These are phyloP conservation scores for Boulengeromyrus knoepffleri DNA, from an alignment of 2,113 vertebrate genomes.

Conservation along the genomic window DNA sequence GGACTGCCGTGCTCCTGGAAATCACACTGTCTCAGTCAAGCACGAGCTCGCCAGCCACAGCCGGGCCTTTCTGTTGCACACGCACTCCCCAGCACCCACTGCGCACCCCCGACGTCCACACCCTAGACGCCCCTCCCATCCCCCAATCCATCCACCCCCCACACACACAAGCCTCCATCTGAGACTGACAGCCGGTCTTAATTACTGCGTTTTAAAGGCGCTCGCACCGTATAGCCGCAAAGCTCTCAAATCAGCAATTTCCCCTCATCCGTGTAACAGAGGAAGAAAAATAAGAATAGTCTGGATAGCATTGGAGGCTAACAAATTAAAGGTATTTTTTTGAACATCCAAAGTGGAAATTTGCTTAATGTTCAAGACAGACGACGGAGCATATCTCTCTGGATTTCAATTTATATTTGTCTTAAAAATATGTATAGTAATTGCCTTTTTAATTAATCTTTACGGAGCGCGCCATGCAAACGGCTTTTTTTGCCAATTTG, in stretches of 20 bases:
- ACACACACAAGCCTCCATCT: neutral
- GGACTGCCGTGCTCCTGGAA: neutral
- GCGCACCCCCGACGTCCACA: neutral
- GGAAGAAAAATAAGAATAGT: constrained; percentile 42
- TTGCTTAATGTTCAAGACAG: constrained; percentile 43
- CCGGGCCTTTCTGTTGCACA: neutral
- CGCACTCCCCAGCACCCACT: neutral
- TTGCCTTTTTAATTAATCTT: constrained; percentile 59
- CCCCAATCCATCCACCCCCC: neutral
- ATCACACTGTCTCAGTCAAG: constrained; percentile 1
- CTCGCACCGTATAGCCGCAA: constrained; percentile 32
- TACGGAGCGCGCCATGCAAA: constrained; percentile 49
- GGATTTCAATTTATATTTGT: constrained; percentile 47
- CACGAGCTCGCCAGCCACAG: neutral
- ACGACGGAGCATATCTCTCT: constrained; percentile 38
- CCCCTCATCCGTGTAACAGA: constrained; percentile 31
- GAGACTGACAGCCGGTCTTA: constrained; percentile 31
- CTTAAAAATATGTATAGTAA: constrained; percentile 52
- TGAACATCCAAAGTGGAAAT: constrained; percentile 44
- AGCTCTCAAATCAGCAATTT: constrained; percentile 46
- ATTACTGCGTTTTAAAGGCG: constrained; percentile 38
- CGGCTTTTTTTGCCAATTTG: constrained; percentile 51
- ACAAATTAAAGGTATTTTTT: constrained; percentile 39
- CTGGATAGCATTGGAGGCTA: constrained; percentile 36
- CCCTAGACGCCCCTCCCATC: neutral